Base-by-base conservation (phyloP, 1,140 invertebrate species). In the Halictus rubicundus region DNA sequence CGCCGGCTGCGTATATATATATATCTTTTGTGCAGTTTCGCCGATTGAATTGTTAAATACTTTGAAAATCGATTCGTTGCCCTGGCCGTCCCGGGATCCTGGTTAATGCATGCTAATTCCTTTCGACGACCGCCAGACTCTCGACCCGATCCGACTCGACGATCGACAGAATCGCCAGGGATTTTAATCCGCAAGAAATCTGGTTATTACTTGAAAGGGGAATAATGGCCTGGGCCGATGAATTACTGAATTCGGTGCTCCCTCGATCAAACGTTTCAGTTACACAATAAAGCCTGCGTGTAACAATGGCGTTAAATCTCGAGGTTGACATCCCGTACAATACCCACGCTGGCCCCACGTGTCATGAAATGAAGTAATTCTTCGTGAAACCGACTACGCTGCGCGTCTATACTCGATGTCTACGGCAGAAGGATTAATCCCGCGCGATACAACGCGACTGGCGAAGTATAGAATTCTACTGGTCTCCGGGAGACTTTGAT, bases 21-120 rank as follows among this genome's bases (percentile, higher is more conserved):
- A 27, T 68, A 74, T 39, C 71, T 52, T 66, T 65, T 61, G 39
- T 7, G 25, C 63, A 68, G 71, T 49, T 66, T 27, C 52, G n/a
- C 14, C 61, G 64, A 74, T 79, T 73, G 70, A 79, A 79, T 78
- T 72, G 76, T 78, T 78, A 78, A 78, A 64, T 23, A 71, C 76
- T 78, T 64, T 72, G 46, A 32, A 72, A 78, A 57, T 54, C 27
- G 46, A 72, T 32, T 49, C 76, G 60, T 49, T n/a, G n/a, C 27
- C 23, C 42, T 46, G 19, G 16, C 14, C 14, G n/a, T n/a, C 46
- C 59, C 6, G 19, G 37, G 27, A 42, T 42, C 57, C 65, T 23
- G 8, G 64, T 27, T 75, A 75, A 66, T 16, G 19, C 25, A 37
- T 21, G 60, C 23, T 59, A 59, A 57, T 57, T n/a, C 54, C 42